Evolutionary conservation across 2,888 invertebrate genomes (phyloP).

Genomic region (Seladonia tumulorum): DNA sequence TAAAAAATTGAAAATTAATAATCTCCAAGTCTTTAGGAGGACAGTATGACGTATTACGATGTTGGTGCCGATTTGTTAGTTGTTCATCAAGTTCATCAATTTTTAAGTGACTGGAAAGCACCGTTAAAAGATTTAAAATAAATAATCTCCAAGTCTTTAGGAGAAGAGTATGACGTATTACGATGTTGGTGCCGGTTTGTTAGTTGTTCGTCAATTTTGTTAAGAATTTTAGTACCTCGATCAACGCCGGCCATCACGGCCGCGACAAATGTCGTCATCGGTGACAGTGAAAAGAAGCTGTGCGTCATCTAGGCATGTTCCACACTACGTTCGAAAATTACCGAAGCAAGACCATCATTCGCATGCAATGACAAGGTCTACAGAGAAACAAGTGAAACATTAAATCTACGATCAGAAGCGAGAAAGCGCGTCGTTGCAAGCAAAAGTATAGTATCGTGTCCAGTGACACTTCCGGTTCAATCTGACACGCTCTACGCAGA

Average conservation of each 20-base stretch:
- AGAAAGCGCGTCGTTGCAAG: conserved; percentile 56
- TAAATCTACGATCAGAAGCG: conserved; percentile 63
- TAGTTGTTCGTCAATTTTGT: too few species aligned
- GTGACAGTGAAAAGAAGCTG: conserved; percentile 43
- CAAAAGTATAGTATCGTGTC: conserved; percentile 30
- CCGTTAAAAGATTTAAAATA: too few species aligned
- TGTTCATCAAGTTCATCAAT: too few species aligned
- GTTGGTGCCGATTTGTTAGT: not conserved
- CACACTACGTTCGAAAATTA: conserved; percentile 43
- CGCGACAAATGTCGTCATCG: not conserved
- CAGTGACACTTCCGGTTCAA: conserved; percentile 16
- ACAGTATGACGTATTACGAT: not conserved
- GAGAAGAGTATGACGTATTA: not conserved
- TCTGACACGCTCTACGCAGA: conserved; percentile 22
- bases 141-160: not conserved
- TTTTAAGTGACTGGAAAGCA: too few species aligned
- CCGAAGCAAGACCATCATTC: conserved; percentile 49
- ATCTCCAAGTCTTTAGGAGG: not conserved
- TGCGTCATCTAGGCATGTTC: conserved; percentile 47
- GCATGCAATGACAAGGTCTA: conserved; percentile 59
- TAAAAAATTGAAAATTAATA: not conserved
- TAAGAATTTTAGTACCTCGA: not conserved
- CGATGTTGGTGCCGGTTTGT: not conserved
- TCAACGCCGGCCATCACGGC: not conserved
- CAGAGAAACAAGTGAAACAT: conserved; percentile 54